Percentiles rank a stretch among this genome's conserved stretches.
phyloP scores from a whole-genome alignment of 2,797 vertebrate genomes.

The Bucorvus abyssinicus region DNA sequence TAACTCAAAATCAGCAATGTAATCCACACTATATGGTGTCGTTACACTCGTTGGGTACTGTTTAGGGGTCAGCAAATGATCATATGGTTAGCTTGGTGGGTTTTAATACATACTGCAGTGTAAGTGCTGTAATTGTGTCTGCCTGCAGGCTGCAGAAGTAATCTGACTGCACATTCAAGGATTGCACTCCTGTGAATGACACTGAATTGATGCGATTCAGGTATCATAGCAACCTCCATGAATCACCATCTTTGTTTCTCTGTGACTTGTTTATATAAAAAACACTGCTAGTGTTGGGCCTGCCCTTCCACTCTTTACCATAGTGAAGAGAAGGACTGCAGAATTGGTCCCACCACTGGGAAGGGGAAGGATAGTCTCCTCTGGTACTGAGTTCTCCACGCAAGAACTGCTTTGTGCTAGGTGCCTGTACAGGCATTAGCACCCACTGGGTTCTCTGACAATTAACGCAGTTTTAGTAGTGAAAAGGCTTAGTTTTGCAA shows the following conservation, averaged over 20 bases:
- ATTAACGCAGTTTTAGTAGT: background rate
- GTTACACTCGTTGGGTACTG: background rate
- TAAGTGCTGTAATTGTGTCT: background rate
- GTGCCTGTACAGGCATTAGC: background rate
- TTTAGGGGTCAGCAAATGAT: background rate
- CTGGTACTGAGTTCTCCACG: rapidly evolving
- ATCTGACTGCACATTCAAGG: background rate
- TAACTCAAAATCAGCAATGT: background rate
- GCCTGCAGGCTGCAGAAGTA: background rate
- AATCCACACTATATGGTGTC: background rate
- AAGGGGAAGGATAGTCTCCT: background rate
- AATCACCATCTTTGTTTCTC: background rate
- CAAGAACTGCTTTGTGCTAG: rapidly evolving
- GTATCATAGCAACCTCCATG: constrained; percentile 28
- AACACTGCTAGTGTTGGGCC: background rate
- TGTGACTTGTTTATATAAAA: background rate
- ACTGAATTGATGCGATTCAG: rapidly evolving
- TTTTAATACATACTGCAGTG: background rate
- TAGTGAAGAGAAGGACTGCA: background rate
- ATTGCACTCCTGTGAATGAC: background rate
- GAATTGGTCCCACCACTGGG: background rate
- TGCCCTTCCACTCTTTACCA: background rate
- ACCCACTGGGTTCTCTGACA: background rate
- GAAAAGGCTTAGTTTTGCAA: background rate
- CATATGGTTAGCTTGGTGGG: background rate